phyloP scores from a whole-genome alignment of 2,113 vertebrate genomes.

The Picathartes gymnocephalus region DNA sequence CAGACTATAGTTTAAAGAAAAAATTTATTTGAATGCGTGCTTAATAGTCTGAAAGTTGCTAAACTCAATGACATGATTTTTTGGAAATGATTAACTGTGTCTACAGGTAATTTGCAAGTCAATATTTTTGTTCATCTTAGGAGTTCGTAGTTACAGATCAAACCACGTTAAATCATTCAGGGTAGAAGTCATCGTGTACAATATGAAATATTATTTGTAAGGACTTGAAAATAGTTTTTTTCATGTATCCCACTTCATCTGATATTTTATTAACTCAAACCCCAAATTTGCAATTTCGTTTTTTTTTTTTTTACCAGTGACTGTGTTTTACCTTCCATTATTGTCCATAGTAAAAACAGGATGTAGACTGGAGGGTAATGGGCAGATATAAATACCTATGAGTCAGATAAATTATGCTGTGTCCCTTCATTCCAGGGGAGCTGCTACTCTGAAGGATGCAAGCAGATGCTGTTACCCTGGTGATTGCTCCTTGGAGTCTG shows the following conservation, averaged over 20 bases:
- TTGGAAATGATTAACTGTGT: background rate
- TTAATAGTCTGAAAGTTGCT: background rate
- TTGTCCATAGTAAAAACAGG: background rate
- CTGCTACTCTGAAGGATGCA: background rate
- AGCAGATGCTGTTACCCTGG: constrained; percentile 33
- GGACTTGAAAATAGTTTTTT: background rate
- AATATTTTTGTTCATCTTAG: background rate
- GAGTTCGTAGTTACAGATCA: background rate
- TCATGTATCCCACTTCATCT: background rate
- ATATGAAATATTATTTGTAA: background rate
- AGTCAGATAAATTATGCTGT: constrained; percentile 29
- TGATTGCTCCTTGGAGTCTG: background rate
- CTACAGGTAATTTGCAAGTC: background rate
- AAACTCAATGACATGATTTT: background rate
- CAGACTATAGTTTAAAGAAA: background rate
- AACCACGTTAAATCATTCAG: background rate
- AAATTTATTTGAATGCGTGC: background rate
- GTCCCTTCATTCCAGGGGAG: background rate
- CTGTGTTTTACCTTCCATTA: background rate
- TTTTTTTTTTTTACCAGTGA: background rate
- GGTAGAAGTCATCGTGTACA: background rate
- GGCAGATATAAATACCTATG: constrained; percentile 35
- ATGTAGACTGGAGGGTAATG: background rate
- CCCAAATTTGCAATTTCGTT: background rate
- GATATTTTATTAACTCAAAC: background rate